Percentiles rank a stretch among this genome's conserved stretches.
These are phyloP conservation scores for Trichechus manatus DNA, from an alignment of 2,113 vertebrate genomes.

Conservation along the genomic window DNA sequence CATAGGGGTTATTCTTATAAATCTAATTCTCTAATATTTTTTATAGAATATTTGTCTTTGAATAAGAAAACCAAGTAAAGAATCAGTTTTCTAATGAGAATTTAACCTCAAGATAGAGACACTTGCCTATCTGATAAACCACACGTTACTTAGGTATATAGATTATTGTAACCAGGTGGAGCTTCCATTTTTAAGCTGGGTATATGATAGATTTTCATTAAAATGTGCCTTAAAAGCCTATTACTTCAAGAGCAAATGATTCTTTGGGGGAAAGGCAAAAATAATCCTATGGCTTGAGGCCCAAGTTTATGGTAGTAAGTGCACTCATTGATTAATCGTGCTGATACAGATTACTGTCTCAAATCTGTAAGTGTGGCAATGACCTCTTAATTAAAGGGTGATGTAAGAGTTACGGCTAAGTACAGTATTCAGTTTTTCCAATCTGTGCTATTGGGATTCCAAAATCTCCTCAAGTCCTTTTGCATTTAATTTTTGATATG, in stretches of 20 bases:
- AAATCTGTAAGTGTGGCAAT: conserved; percentile 27
- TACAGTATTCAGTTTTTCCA: neutral
- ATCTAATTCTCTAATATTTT: conserved; percentile 59
- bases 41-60: conserved; percentile 61
- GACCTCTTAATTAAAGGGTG: conserved; percentile 49
- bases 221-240: conserved; percentile 83
- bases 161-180: conserved; percentile 40
- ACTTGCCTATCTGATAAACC: neutral
- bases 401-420: neutral
- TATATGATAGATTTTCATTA: conserved; percentile 67
- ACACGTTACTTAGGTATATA: conserved; percentile 19
- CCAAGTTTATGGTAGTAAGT: conserved; percentile 13
- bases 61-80: neutral
- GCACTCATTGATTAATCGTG: conserved; percentile 37
- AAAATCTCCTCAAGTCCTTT: conserved; percentile 7
- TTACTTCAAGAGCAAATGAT: conserved; percentile 70
- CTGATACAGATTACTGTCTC: conserved; percentile 46
- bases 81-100: conserved; percentile 62
- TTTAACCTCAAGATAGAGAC: conserved; percentile 53
- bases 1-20: conserved; percentile 20
- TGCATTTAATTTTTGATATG: conserved; percentile 58
- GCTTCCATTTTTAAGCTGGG: conserved; percentile 71
- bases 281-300: conserved; percentile 22
- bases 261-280: conserved; percentile 69
- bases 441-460: conserved; percentile 16